phyloP scores from a whole-genome alignment of 2,888 invertebrate genomes.

The Sericinus montela region DNA sequence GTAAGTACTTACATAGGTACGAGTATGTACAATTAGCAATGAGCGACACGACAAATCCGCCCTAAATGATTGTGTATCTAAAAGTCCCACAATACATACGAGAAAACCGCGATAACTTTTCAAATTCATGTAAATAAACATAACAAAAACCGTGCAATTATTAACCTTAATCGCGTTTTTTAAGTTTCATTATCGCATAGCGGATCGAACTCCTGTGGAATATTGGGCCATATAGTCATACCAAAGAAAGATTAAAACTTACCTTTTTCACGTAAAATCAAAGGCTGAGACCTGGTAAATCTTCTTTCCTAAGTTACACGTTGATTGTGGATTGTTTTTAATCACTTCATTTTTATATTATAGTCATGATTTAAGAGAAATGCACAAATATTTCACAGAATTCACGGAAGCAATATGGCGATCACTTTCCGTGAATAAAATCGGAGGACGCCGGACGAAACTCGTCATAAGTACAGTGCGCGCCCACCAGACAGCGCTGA shows the following conservation, averaged over 20 bases:
- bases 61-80: conserved; percentile 49
- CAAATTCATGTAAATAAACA: conserved; percentile 80
- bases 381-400: conserved; percentile 70
- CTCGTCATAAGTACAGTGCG: conserved; percentile 76
- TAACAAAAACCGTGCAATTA: conserved; percentile 80
- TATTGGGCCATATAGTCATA: conserved; percentile 81
- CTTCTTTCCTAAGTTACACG: conserved; percentile 46
- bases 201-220: conserved; percentile 80
- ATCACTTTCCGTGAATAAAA: conserved; percentile 77
- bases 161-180: conserved; percentile 81
- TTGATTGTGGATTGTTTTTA: conserved; percentile 52
- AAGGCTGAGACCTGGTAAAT: conserved; percentile 48
- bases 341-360: conserved; percentile 72
- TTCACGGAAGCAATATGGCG: conserved; percentile 80
- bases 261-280: conserved; percentile 64
- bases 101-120: conserved; percentile 78
- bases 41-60: conserved; percentile 59
- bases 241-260: conserved; percentile 73
- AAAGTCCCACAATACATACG: conserved; percentile 47
- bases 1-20: conserved; percentile 60
- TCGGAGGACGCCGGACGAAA: conserved; percentile 76
- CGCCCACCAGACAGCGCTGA: conserved; percentile 59
- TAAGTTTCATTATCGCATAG: conserved; percentile 81
- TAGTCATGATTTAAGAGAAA: conserved; percentile 76
- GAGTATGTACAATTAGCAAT: conserved; percentile 67